These are phyloP conservation scores for Trachemys scripta DNA, from an alignment of 2,113 vertebrate species.

Conservation along the genomic window DNA sequence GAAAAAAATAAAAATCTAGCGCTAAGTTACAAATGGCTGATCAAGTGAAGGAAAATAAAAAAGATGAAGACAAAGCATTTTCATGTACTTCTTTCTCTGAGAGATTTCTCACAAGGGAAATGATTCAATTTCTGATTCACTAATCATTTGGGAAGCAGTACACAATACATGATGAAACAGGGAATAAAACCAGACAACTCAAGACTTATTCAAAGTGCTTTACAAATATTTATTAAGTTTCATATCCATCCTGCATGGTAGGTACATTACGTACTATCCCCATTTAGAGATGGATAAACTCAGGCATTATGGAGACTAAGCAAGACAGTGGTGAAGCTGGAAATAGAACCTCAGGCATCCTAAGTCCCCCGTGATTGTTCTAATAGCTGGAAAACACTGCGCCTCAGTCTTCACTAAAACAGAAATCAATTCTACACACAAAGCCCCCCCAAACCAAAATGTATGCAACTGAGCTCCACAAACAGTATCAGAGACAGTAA, in stretches of 20 bases:
- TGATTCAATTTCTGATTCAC: background rate
- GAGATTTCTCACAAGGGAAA: background rate
- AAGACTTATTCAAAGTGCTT: background rate
- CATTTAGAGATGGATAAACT: background rate
- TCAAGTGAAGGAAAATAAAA: background rate
- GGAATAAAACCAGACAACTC: background rate
- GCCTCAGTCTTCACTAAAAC: background rate
- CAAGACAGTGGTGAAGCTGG: rapidly evolving
- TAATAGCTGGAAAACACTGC: background rate
- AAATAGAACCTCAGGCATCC: background rate
- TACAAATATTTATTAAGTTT: background rate
- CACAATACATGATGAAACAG: background rate
- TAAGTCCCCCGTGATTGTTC: background rate
- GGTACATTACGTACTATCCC: background rate
- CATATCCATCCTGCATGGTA: background rate
- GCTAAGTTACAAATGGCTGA: background rate
- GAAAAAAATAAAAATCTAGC: background rate
- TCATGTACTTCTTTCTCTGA: background rate
- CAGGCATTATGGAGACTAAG: background rate
- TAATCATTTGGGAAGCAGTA: conserved; percentile 12
- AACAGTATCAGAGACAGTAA: background rate
- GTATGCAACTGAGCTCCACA: background rate
- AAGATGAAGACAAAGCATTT: background rate
- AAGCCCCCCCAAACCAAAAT: background rate
- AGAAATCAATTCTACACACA: background rate